These are phyloP conservation scores for Pseudorectes ferrugineus DNA, from an alignment of 2,113 vertebrate genomes.

Conservation along the genomic window DNA sequence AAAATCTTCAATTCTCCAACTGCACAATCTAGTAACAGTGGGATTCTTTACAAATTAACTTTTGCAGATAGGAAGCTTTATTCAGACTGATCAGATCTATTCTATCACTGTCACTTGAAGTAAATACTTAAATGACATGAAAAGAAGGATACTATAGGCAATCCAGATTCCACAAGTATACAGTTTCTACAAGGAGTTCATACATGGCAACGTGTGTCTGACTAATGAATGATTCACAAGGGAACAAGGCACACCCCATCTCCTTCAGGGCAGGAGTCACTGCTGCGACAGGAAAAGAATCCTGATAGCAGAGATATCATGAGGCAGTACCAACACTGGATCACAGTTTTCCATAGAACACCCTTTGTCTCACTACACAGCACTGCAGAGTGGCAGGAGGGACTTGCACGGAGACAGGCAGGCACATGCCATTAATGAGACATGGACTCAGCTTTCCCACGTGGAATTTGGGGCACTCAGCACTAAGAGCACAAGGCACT, in stretches of 20 bases:
- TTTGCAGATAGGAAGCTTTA: not conserved
- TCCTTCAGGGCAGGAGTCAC: not conserved
- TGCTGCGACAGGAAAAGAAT: not conserved
- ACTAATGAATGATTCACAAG: constrained; percentile 40
- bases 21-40: rapidly evolving
- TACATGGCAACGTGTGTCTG: not conserved
- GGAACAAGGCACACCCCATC: not conserved
- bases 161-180: not conserved
- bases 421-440: not conserved
- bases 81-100: not conserved
- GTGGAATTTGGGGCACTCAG: not conserved
- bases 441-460: not conserved
- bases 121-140: not conserved
- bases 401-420: not conserved
- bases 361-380: not conserved
- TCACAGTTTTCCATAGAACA: not conserved
- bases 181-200: not conserved
- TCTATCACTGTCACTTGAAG: not conserved
- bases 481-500: not conserved
- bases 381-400: not conserved
- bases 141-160: not conserved
- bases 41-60: not conserved
- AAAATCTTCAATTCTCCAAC: not conserved
- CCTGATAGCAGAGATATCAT: not conserved
- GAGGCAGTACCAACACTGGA: not conserved